Conservation (phyloP, 2,797 vertebrate species). For the Brachyrhaphis roseni region DNA sequence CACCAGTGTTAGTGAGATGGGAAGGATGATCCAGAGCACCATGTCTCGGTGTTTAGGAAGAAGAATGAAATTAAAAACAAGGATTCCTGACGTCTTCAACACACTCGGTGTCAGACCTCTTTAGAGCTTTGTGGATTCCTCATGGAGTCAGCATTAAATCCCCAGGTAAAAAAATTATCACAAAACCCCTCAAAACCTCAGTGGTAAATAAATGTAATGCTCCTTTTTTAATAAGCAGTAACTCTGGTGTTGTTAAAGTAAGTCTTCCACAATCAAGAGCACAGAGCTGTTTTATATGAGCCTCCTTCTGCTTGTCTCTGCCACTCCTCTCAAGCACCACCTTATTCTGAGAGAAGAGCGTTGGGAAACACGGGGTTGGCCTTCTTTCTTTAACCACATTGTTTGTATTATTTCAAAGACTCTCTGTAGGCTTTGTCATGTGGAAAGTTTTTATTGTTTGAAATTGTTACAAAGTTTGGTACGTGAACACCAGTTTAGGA, state of each 20-base stretch:
- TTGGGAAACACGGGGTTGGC: slow-evolving; percentile 63
- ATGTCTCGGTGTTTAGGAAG: slow-evolving; percentile 61
- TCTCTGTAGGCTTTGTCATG: slow-evolving; percentile 3
- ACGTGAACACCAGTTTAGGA: neutral
- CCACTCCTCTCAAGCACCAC: slow-evolving; percentile 73
- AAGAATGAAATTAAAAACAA: neutral
- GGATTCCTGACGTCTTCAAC: slow-evolving; percentile 14
- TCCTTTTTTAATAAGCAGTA: neutral
- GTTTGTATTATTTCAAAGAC: slow-evolving; percentile 54
- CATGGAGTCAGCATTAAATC: slow-evolving; percentile 13
- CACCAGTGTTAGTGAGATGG: slow-evolving; percentile 74
- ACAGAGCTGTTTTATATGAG: slow-evolving; percentile 36
- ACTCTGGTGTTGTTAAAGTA: neutral
- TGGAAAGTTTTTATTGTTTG: neutral
- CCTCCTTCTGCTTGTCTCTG: slow-evolving; percentile 26
- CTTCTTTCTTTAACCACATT: slow-evolving; percentile 29
- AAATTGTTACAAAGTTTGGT: neutral
- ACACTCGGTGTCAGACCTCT: slow-evolving; percentile 5
- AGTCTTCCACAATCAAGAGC: slow-evolving; percentile 29
- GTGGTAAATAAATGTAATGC: neutral
- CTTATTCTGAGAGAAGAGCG: slow-evolving; percentile 51
- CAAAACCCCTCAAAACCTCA: neutral
- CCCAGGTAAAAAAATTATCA: neutral
- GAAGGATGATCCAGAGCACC: slow-evolving; percentile 79
- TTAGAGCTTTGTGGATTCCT: slow-evolving; percentile 10